Evolutionary conservation across 2,797 vertebrate genomes (phyloP), one percentile per base, ranked within the genome.

Genomic region (Oryzias dopingdopingensis): DNA sequence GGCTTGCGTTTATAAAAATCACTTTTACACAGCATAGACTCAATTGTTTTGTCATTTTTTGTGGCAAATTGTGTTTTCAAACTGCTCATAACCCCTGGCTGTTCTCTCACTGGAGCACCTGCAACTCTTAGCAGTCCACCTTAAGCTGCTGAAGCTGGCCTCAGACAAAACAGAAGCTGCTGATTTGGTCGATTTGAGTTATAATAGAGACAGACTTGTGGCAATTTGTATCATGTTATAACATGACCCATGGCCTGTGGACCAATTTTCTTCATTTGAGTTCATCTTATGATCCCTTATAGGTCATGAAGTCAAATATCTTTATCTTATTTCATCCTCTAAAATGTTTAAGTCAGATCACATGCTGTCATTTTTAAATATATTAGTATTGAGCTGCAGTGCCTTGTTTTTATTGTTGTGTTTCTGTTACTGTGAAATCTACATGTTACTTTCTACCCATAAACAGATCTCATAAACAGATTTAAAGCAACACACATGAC

Each of bases 321-420:
- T 66, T 52, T 69, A 71, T 74, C 42, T 56, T 41, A 80, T 83
- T 76, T 89, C 77, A 72, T 67, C 48, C 82, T 45, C 46, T 65
- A 72, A 73, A 58, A 51, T 60, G 45, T 68, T 74, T 70, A 81
- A 87, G 80, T 77, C 76, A 74, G 67, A 56, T 23, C 46, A 54
- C 54, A 49, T 53, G 51, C 47, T 76, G 69, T 81, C 84, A 65
- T 81, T 88, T 79, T 83, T 70, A 81, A 18, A 70, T 80, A 76
- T 82, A 65, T 57, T 59, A 32, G 8, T 32, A 32, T 32, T 32
- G 29, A 32, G 29, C 58, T 79, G 59, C 56, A 52, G 59, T 58
- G 20, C 56, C 47, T 58, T 79, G 71, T 76, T 75, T 82, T 65
- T 82, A 85, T 81, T 47, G 49, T 62, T 60, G 82, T 77, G 82